Evolutionary conservation across 2,888 invertebrate genomes (phyloP), one percentile per base, ranked within the genome.

Genomic region (Ophioninae sp.): DNA sequence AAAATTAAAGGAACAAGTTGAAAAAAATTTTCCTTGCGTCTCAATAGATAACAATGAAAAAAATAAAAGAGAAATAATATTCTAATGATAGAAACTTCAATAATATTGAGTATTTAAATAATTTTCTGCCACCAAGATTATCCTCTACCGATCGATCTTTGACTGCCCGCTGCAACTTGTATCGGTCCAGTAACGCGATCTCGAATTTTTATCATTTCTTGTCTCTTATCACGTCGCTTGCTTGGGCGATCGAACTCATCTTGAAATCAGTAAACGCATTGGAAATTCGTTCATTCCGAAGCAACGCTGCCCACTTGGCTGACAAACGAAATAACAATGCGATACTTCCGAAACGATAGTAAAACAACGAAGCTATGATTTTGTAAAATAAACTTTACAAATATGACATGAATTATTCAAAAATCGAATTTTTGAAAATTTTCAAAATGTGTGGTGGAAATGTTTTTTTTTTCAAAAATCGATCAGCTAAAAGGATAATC

Each of bases 301-400:
- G 51, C 5, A 17, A 13, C 51, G 3, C 17, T 13, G 51, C 51
- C 13, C 51, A 13, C 51, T 51, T 3, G 51, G 51, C 13, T 51
- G 17, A 17, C 13, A 13, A 51, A 51, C 17, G 17, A 51, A 13
- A 17, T 13, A 17, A 51, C 13, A 44, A 44, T 10, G 51, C 17
- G 51, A 17, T 13, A 17, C 13, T 51, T 30, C 2, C 51, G 6
- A 51, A 51, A 17, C 51, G 13, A 51, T 51, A 17, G 13, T 6
- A 51, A 51, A 51, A 51, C 5, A 6, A 17, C 17, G 13, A 51
- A 13, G 17, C 9, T 17, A 65, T 65, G 6, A 65, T 65, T 39
- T 65, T 69, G 82, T 6, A 68, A 68, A 68, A 10, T 10, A 69
- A 73, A 41, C 13, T 37, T 39, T 64, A 51, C 51, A 13, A 51